A percentile compares a stretch with the other conserved stretches of the same genome.
Conservation (phyloP, 1,140 invertebrate genomes). For the Gryon sp. region DNA sequence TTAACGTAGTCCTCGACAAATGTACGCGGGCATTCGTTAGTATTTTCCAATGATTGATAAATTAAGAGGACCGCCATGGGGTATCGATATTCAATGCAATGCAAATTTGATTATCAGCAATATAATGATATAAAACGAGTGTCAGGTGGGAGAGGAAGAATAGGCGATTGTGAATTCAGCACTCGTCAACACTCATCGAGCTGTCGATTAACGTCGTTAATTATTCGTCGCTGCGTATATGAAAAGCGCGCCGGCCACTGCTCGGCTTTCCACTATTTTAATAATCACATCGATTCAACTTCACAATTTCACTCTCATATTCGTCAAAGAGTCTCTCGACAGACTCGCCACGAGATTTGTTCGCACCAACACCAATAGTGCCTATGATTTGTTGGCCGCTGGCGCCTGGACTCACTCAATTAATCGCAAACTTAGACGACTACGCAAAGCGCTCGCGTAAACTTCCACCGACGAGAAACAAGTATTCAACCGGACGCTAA, state of each 20-base stretch:
- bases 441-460: neutral
- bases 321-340: too few relatives aligned
- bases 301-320: neutral
- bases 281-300: conserved; percentile 63
- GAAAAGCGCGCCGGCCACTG: conserved; percentile 45
- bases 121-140: conserved; percentile 75
- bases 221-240: conserved; percentile 69
- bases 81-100: conserved; percentile 75
- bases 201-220: conserved; percentile 77
- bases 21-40: conserved; percentile 42
- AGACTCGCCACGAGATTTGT: too few relatives aligned
- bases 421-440: conserved; percentile 2
- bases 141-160: neutral
- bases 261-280: conserved; percentile 68
- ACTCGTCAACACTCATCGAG: conserved; percentile 72
- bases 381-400: conserved; percentile 31
- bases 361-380: too few relatives aligned
- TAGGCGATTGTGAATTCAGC: conserved; percentile 38
- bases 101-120: conserved; percentile 75
- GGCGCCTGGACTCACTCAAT: conserved; percentile 5
- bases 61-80: conserved; percentile 59
- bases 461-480: too few relatives aligned
- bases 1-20: conserved; percentile 20
- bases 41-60: conserved; percentile 70
- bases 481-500: conserved; percentile 13